Conservation (phyloP, 2,888 invertebrate genomes). For the Drymonia ruficornis region DNA sequence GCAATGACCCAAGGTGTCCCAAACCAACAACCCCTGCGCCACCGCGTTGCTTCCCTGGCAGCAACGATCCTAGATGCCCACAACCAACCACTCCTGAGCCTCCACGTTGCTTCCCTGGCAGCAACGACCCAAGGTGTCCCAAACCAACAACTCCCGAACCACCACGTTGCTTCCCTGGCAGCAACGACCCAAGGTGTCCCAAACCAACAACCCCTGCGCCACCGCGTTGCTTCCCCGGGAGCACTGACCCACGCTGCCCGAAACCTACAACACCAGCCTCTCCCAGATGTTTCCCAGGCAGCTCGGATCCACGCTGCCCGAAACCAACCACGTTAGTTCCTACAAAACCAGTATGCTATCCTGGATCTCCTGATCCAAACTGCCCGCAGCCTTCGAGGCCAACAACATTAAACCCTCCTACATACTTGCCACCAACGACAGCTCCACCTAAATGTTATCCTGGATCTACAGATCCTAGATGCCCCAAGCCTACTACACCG, state of each 20-base stretch:
- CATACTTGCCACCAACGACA: conserved; percentile 42
- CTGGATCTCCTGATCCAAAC: conserved; percentile 46
- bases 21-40: conserved; percentile 29
- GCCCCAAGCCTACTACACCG: conserved; percentile 51
- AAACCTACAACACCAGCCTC: conserved; percentile 35
- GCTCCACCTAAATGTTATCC: conserved; percentile 46
- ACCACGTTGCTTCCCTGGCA: not conserved
- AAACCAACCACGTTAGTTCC: conserved; percentile 23
- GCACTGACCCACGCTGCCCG: conserved; percentile 40
- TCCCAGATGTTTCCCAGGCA: conserved; percentile 40
- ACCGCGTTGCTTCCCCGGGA: conserved; percentile 32
- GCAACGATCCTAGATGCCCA: conserved; percentile 35
- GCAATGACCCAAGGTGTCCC: conserved; percentile 34
- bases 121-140: conserved; percentile 35
- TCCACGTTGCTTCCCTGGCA: conserved; percentile 1
- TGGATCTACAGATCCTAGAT: conserved; percentile 49
- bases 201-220: conserved; percentile 36
- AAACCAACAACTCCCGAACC: conserved; percentile 29
- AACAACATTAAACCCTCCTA: conserved; percentile 27
- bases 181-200: conserved; percentile 43
- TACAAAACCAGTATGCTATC: conserved; percentile 44
- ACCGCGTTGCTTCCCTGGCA: not conserved
- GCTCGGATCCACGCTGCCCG: conserved; percentile 43
- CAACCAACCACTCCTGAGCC: conserved; percentile 30
- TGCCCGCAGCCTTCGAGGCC: conserved; percentile 37